Percentiles rank a stretch among this genome's conserved stretches.
Conservation (phyloP, 1,140 invertebrate genomes). For the Ooceraea biroi region DNA sequence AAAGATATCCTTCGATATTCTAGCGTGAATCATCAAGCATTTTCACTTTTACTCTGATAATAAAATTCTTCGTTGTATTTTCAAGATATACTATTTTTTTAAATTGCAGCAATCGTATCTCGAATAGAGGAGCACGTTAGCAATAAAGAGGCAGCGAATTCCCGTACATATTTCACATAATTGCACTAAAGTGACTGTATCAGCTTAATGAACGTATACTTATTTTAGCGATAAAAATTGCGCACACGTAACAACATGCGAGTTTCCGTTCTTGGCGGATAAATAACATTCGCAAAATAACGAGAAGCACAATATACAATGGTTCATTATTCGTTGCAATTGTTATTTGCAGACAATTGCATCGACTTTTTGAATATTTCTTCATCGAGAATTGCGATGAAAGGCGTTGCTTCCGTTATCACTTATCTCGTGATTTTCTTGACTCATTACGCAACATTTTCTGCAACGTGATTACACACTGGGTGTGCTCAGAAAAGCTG, state of each 20-base stretch:
- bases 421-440: neutral
- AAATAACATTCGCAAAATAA: constrained; percentile 4
- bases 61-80: neutral
- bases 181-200: too few species aligned
- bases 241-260: neutral
- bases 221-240: constrained; percentile 17
- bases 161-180: too few species aligned
- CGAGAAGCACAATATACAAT: too few species aligned
- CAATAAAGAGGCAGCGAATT: too few species aligned
- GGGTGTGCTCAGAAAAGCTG: constrained; percentile 3
- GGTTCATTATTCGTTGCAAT: neutral
- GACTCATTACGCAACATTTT: constrained; percentile 10
- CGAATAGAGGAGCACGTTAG: too few species aligned
- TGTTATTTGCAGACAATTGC: neutral
- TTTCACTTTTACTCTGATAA: neutral
- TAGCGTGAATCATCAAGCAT: neutral
- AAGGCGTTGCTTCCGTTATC: neutral
- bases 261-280: neutral
- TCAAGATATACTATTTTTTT: too few species aligned
- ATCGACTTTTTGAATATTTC: neutral
- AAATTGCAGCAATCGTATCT: too few species aligned
- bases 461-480: neutral
- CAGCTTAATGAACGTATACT: too few species aligned
- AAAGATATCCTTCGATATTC: neutral
- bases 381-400: neutral